phyloP scores from a whole-genome alignment of 2,797 vertebrate genomes.

The Paramormyrops hopkinsi region DNA sequence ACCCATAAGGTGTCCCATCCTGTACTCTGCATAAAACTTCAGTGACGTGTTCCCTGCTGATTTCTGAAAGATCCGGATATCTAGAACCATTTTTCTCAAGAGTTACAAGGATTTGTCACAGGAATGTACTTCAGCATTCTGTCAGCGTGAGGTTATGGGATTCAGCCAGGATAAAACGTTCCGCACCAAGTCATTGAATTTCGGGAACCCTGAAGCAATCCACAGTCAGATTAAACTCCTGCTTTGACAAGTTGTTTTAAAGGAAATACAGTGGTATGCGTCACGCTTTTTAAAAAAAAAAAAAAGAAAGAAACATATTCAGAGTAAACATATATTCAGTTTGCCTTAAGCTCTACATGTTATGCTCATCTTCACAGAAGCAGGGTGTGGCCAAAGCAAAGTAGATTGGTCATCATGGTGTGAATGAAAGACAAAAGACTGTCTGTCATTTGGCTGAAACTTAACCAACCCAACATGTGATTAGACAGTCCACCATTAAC shows the following conservation, averaged over 20 bases:
- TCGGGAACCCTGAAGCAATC: background rate
- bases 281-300: background rate
- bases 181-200: background rate
- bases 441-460: background rate
- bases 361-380: background rate
- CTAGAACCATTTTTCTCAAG: background rate
- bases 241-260: conserved; percentile 10
- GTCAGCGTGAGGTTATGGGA: background rate
- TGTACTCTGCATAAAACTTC: background rate
- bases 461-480: background rate
- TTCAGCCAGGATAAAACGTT: background rate
- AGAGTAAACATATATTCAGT: background rate
- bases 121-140: background rate
- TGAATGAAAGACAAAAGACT: background rate
- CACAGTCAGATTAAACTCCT: background rate
- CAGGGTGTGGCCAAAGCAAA: background rate
- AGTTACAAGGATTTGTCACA: background rate
- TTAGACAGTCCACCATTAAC: background rate
- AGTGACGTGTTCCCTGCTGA: background rate
- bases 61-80: background rate
- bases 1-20: background rate
- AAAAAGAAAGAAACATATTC: background rate
- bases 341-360: conserved; percentile 10
- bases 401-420: background rate
- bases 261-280: background rate